Evolutionary conservation across 1,140 invertebrate genomes (phyloP).

Genomic region (Eumaeus atala): DNA sequence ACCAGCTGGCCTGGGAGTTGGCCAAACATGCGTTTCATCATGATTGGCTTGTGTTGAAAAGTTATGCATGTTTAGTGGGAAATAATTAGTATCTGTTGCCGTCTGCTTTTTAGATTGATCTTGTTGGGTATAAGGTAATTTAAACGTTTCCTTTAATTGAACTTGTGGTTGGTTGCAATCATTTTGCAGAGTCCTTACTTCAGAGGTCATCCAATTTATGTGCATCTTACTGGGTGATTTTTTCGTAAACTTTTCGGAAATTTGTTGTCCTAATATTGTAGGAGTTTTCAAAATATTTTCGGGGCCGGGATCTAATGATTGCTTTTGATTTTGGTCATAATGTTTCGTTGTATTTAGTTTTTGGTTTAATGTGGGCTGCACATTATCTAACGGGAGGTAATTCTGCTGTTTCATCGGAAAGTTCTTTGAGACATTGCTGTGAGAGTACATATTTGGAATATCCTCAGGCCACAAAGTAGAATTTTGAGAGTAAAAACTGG

Average conservation of each 20-base stretch:
- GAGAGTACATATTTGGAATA: slow-evolving; percentile 47
- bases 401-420: slow-evolving; percentile 47
- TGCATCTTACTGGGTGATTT: slow-evolving; percentile 67
- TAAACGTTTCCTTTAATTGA: slow-evolving; percentile 47
- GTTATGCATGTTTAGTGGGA: slow-evolving; percentile 62
- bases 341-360: slow-evolving; percentile 39
- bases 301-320: slow-evolving; percentile 28
- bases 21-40: slow-evolving; percentile 62
- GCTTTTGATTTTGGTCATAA: slow-evolving; percentile 46
- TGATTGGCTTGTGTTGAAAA: slow-evolving; percentile 48
- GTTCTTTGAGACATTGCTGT: slow-evolving; percentile 44
- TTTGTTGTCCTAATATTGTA: slow-evolving; percentile 28
- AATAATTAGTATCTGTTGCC: slow-evolving; percentile 51
- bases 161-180: slow-evolving; percentile 38
- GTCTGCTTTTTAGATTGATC: slow-evolving; percentile 50
- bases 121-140: slow-evolving; percentile 39
- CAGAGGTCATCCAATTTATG: slow-evolving; percentile 70
- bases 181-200: slow-evolving; percentile 56
- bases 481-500: slow-evolving; percentile 59
- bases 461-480: slow-evolving; percentile 63
- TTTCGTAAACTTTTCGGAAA: slow-evolving; percentile 58
- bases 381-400: slow-evolving; percentile 41
- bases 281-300: slow-evolving; percentile 32
- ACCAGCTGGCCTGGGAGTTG: slow-evolving; percentile 50
- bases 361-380: slow-evolving; percentile 33